Evolutionary conservation across 2,113 vertebrate species (phyloP).

Genomic region (Silurus meridionalis): DNA sequence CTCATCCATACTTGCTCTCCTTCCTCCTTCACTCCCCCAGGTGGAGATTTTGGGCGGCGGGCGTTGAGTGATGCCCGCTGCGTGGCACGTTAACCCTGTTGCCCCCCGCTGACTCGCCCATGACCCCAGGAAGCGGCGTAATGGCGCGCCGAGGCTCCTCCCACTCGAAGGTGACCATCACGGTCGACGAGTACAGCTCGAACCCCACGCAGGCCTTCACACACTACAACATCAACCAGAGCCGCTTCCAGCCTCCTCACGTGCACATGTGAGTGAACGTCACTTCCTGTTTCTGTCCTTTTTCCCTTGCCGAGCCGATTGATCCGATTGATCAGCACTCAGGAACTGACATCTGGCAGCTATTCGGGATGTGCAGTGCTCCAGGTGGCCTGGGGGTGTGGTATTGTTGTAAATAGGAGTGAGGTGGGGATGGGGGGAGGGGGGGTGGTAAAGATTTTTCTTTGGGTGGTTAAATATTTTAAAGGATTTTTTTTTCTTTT

Average conservation of each 20-base stretch:
- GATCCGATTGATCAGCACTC: conserved; percentile 48
- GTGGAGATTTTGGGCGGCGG: conserved; percentile 50
- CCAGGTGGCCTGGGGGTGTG: conserved; percentile 36
- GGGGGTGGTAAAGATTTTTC: background rate
- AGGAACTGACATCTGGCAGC: conserved; percentile 51
- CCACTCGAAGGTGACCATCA: conserved; percentile 87
- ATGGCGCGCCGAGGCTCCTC: conserved; percentile 91
- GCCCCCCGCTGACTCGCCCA: conserved; percentile 80
- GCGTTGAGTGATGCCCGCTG: conserved; percentile 75
- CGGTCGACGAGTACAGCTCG: conserved; percentile 90
- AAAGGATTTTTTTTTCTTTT: background rate
- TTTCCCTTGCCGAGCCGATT: conserved; percentile 2
- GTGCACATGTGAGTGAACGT: conserved; percentile 86
- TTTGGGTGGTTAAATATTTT: background rate
- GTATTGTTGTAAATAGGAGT: background rate
- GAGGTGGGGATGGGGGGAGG: background rate
- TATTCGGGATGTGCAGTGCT: conserved; percentile 26
- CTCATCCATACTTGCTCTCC: background rate
- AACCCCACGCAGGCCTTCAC: conserved; percentile 91
- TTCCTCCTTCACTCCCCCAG: conserved; percentile 51
- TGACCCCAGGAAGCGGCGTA: conserved; percentile 80
- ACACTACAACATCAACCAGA: conserved; percentile 92
- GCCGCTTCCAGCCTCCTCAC: conserved; percentile 88
- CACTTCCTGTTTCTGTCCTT: conserved; percentile 9
- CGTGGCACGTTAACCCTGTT: conserved; percentile 60